These are phyloP conservation scores for Arbacia lixula DNA, from an alignment of 53 echinoderm and acorn worm genomes.

Conservation along the genomic window DNA sequence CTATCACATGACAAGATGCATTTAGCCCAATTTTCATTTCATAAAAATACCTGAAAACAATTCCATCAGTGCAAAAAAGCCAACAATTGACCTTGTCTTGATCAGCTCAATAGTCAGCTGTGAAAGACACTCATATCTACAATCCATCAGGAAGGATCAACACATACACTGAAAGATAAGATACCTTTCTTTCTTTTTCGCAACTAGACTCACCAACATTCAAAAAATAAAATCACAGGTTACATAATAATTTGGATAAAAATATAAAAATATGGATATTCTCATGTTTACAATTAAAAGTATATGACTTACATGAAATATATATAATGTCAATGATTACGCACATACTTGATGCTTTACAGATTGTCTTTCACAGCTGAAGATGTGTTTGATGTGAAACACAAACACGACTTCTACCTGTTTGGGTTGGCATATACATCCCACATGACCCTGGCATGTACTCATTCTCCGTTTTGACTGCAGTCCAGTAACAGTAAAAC, in stretches of 20 bases:
- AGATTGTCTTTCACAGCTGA: constrained; percentile 63
- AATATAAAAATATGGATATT: constrained; percentile 63
- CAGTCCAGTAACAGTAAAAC: constrained; percentile 51
- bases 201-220: constrained; percentile 56
- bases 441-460: constrained; percentile 24
- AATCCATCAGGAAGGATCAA: constrained; percentile 41
- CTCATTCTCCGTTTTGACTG: constrained; percentile 26
- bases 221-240: constrained; percentile 59
- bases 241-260: constrained; percentile 64
- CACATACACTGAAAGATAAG: constrained; percentile 48
- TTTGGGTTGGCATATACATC: constrained; percentile 40
- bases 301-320: constrained; percentile 60
- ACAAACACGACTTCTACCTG: constrained; percentile 32
- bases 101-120: constrained; percentile 44
- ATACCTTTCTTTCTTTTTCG: constrained; percentile 21
- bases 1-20: neutral
- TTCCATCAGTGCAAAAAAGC: constrained; percentile 27
- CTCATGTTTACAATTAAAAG: constrained; percentile 59
- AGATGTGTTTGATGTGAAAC: constrained; percentile 28
- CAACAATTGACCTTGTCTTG: constrained; percentile 20
- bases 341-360: constrained; percentile 43
- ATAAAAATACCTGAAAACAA: constrained; percentile 53
- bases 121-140: constrained; percentile 59
- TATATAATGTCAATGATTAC: constrained; percentile 56
- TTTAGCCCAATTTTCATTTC: constrained; percentile 5